Evolutionary conservation across 2,888 invertebrate species (phyloP).

Genomic region (Eilema sororculum): DNA sequence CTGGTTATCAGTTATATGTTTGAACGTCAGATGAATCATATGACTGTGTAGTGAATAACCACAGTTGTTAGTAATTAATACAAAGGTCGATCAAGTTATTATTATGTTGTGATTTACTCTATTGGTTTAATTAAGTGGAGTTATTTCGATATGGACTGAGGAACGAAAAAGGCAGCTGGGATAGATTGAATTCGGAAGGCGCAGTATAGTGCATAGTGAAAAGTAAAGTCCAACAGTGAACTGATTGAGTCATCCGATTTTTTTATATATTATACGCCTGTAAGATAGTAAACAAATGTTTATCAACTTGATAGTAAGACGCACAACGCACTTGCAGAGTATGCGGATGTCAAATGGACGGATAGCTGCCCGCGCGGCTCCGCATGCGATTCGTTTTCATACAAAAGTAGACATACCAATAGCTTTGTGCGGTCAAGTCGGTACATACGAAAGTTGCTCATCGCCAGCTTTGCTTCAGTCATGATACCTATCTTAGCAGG

Average conservation of each 20-base stretch:
- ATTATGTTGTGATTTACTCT: background rate
- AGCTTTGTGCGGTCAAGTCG: background rate
- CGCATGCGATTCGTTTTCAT: too few relatives aligned
- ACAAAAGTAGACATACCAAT: too few relatives aligned
- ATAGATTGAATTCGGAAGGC: background rate
- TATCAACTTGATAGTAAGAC: background rate
- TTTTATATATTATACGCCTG: too few relatives aligned
- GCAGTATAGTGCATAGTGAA: too few relatives aligned
- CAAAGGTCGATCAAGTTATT: background rate
- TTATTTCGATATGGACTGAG: background rate
- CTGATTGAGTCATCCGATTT: too few relatives aligned
- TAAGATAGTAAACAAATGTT: background rate
- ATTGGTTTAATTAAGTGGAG: too few relatives aligned
- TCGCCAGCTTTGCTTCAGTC: background rate
- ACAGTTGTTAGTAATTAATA: background rate
- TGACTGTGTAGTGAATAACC: conserved; percentile 3
- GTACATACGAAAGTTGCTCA: background rate
- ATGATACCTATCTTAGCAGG: background rate
- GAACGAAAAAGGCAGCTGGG: too few relatives aligned
- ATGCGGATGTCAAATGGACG: too few relatives aligned
- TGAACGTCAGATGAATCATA: conserved; percentile 11
- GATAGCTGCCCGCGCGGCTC: too few relatives aligned
- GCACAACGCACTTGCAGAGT: too few relatives aligned
- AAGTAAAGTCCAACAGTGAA: too few relatives aligned
- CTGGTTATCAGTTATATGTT: conserved; percentile 5